A percentile compares a stretch with the other conserved stretches of the same genome.
phyloP scores from a whole-genome alignment of 2,113 vertebrate species.

The Solea solea region DNA sequence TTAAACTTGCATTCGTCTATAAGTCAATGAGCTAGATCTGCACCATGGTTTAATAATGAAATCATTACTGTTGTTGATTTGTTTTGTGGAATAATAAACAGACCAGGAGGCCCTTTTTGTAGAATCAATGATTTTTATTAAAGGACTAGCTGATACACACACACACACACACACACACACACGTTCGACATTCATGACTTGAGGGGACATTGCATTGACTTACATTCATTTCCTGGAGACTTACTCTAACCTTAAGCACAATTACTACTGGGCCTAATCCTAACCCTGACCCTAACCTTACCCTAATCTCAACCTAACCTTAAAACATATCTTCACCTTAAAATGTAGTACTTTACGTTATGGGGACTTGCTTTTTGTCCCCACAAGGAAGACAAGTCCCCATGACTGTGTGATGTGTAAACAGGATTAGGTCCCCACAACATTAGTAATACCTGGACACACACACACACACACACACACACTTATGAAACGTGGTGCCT shows the following conservation, averaged over 20 bases:
- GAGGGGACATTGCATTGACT: no score
- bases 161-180: background rate
- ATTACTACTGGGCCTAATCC: no score
- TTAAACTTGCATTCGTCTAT: slow-evolving; percentile 57
- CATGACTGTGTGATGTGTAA: no score
- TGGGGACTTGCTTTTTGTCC: no score
- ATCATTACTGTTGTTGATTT: slow-evolving; percentile 54
- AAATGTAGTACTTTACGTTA: no score
- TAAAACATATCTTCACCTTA: background rate
- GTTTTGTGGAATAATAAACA: slow-evolving; percentile 41
- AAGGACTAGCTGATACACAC: slow-evolving; percentile 10
- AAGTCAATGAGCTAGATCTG: slow-evolving; percentile 49
- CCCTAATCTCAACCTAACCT: background rate
- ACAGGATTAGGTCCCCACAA: no score
- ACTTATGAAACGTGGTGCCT: background rate
- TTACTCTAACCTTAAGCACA: no score
- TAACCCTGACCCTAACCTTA: no score
- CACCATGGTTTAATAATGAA: slow-evolving; percentile 57
- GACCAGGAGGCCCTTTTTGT: slow-evolving; percentile 21
- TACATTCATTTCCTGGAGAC: no score
- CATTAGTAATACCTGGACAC: no score
- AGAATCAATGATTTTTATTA: slow-evolving; percentile 36
- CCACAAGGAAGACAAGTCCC: no score
- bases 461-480: background rate
- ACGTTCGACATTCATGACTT: background rate